Evolutionary conservation across 2,113 vertebrate species (phyloP).

Genomic region (Megalops atlanticus): DNA sequence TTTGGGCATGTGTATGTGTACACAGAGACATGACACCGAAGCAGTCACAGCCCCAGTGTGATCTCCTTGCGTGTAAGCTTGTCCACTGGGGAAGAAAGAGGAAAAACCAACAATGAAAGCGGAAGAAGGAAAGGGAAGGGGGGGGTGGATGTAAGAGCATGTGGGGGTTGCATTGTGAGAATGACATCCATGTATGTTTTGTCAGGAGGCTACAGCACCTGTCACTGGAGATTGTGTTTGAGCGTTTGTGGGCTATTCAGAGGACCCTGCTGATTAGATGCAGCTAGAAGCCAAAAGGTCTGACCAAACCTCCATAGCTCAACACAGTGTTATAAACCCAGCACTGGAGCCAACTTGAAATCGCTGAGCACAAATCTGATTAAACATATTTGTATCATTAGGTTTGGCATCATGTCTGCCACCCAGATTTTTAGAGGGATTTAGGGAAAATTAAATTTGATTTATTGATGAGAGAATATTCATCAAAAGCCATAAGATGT

Average conservation of each 20-base stretch:
- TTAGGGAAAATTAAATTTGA: not conserved
- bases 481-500: not conserved
- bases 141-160: not conserved
- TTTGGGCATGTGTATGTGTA: too few species aligned
- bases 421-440: not conserved
- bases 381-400: not conserved
- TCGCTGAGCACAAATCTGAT: not conserved
- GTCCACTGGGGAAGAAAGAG: not conserved
- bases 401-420: not conserved
- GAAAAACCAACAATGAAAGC: not conserved
- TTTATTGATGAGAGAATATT: not conserved
- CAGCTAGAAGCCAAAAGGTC: not conserved
- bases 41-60: not conserved
- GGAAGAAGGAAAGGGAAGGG: not conserved
- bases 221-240: not conserved
- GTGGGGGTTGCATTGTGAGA: not conserved
- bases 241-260: not conserved
- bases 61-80: not conserved
- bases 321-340: not conserved
- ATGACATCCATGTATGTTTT: not conserved
- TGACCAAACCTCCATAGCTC: not conserved
- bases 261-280: not conserved
- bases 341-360: not conserved
- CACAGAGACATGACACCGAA: not conserved
- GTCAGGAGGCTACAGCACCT: not conserved